Evolutionary conservation across 2,797 vertebrate genomes (phyloP).

Genomic region (Clarias laeviceps): DNA sequence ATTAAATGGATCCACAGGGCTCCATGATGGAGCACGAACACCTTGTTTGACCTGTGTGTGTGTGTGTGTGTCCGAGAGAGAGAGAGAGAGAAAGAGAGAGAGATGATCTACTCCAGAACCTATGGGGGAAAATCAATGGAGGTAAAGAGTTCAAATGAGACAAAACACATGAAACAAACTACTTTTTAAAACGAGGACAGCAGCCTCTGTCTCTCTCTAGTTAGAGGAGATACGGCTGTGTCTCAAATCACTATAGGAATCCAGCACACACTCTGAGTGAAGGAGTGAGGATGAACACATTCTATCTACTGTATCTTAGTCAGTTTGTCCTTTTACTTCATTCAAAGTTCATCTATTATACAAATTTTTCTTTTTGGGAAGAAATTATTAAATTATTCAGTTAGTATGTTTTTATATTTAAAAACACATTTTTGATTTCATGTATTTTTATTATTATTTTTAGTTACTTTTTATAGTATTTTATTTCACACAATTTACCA

Average conservation of each 20-base stretch:
- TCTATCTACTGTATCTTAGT: background rate
- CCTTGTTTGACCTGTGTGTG: background rate
- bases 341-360: background rate
- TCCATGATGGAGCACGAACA: conserved; percentile 34
- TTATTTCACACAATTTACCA: too few relatives aligned
- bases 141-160: conserved; percentile 43
- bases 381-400: too few relatives aligned
- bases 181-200: conserved; percentile 31
- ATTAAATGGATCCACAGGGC: conserved; percentile 36
- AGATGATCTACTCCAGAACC: conserved; percentile 12
- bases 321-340: background rate
- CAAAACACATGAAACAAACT: conserved; percentile 49
- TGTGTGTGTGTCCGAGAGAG: background rate
- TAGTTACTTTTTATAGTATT: too few relatives aligned
- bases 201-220: conserved; percentile 8
- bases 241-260: conserved; percentile 4
- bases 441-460: too few relatives aligned
- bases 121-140: conserved; percentile 44
- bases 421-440: too few relatives aligned
- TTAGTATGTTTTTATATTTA: too few relatives aligned
- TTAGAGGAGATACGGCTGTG: conserved; percentile 15
- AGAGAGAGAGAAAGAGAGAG: background rate
- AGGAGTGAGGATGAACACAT: background rate
- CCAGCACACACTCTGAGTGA: background rate
- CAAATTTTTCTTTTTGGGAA: background rate